Conservation (phyloP, 2,797 vertebrate species). For the Semotilus atromaculatus region DNA sequence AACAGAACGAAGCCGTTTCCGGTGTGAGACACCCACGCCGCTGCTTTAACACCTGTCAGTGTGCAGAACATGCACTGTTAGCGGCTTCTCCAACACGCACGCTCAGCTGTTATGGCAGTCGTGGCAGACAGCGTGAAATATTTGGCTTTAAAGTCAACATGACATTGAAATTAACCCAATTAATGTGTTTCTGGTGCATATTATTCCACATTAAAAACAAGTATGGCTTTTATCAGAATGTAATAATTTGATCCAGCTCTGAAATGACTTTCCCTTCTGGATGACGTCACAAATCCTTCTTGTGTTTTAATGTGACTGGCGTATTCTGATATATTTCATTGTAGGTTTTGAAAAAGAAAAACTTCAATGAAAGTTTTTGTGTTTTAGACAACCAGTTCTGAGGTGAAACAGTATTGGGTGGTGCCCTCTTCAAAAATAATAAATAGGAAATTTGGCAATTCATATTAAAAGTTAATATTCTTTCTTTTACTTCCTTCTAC, state of each 20-base stretch:
- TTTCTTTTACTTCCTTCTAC: too few relatives aligned
- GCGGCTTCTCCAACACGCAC: slow-evolving; percentile 12
- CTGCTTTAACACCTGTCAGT: slow-evolving; percentile 53
- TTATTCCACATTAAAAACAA: not conserved
- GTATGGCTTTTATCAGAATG: not conserved
- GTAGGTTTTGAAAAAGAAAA: not conserved
- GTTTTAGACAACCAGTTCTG: not conserved
- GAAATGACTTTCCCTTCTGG: not conserved
- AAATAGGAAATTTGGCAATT: not conserved
- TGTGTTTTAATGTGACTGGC: not conserved
- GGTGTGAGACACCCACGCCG: slow-evolving; percentile 58
- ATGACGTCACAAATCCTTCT: not conserved
- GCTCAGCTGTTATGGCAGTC: slow-evolving; percentile 40
- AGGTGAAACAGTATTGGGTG: not conserved
- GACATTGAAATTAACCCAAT: slow-evolving; percentile 8
- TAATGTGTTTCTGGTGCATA: not conserved
- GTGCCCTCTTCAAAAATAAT: too few relatives aligned
- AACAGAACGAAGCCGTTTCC: slow-evolving; percentile 56
- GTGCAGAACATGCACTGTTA: slow-evolving; percentile 21
- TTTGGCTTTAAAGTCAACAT: slow-evolving; percentile 18
- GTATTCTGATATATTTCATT: not conserved
- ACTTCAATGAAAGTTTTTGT: not conserved
- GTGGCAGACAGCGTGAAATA: slow-evolving; percentile 25
- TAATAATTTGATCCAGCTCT: not conserved
- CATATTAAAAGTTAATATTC: not conserved